Base-by-base conservation (phyloP, 2,888 invertebrate genomes). In the Acanthosepion esculentum region DNA sequence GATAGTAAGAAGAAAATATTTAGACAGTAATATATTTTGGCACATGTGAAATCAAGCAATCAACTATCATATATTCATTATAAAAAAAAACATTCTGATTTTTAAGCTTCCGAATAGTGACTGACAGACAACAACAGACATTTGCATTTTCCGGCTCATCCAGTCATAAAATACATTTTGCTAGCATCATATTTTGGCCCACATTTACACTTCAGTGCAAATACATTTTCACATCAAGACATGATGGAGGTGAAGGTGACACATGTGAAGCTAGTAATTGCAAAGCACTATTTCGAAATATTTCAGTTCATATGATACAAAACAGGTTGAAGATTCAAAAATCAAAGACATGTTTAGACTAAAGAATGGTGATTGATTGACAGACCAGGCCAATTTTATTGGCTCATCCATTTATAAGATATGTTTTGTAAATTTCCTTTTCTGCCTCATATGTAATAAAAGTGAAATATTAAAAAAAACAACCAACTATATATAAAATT, bases 311-410 rank as follows among this genome's bases (percentile, higher is more conserved):
- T 78, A n/a, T 78, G 0, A 78, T 78, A n/a, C 78, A 78, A n/a
- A n/a, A 10, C 78, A 59, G 20, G 59, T 59, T 59, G 4, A 59
- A 20, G 6, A 20, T 23, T 6, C 20, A 59, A 20, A 59, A 23
- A 20, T 23, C 10, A n/a, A n/a, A 78, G n/a, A 78, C n/a, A 78
- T 78, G n/a, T 78, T 78, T 78, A n/a, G 78, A 78, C n/a, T 10
- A 12, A n/a, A 78, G n/a, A 78, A n/a, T 78, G 78, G 78, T 78
- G 78, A 78, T 78, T 78, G 78, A 78, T 78, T 78, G 78, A 78
- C 78, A 78, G 78, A 10, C 78, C 10, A n/a, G 78, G 78, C 29
- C 29, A 78, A 18, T 78, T 78, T 78, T n/a, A 78, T n/a, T 78
- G 29, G 78, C n/a, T 78, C n/a, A n/a, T 78, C 78, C 78, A 78